Percentiles rank a stretch among this genome's conserved stretches.
Evolutionary conservation across 1,140 invertebrate genomes (phyloP).

Genomic region (Monomorium pharaonis): DNA sequence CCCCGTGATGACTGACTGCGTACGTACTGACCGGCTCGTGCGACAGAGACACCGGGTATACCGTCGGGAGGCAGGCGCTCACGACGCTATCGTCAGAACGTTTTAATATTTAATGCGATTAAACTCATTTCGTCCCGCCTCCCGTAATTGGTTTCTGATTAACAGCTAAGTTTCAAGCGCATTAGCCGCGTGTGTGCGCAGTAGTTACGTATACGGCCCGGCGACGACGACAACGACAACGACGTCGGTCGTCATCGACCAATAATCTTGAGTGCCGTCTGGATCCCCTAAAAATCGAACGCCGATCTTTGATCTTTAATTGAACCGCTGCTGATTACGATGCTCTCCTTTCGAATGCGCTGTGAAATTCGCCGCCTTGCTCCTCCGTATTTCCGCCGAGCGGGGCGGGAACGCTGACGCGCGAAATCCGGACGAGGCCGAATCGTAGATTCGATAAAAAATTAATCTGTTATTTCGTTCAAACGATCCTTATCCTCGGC

Average conservation of each 20-base stretch:
- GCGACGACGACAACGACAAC: slow-evolving; percentile 44
- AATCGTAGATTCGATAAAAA: slow-evolving; percentile 37
- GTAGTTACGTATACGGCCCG: slow-evolving; percentile 61
- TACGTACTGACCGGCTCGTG: neutral
- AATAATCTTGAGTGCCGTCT: slow-evolving; percentile 65
- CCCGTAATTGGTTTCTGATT: slow-evolving; percentile 84
- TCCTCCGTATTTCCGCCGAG: neutral
- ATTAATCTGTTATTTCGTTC: slow-evolving; percentile 56
- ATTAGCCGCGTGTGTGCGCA: slow-evolving; percentile 72
- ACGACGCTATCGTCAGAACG: slow-evolving; percentile 76
- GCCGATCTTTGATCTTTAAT: slow-evolving; percentile 1
- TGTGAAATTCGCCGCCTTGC: too few species aligned
- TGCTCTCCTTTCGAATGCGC: too few species aligned
- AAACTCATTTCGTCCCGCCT: slow-evolving; percentile 81
- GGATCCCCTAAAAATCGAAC: neutral
- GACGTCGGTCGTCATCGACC: slow-evolving; percentile 22
- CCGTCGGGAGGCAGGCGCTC: neutral
- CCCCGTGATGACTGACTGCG: slow-evolving; percentile 59
- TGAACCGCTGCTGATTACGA: neutral
- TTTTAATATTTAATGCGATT: slow-evolving; percentile 84
- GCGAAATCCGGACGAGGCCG: neutral
- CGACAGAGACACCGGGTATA: slow-evolving; percentile 16
- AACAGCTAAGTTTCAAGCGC: slow-evolving; percentile 82
- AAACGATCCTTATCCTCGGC: slow-evolving; percentile 53
- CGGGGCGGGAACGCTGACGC: neutral